Evolutionary conservation across 2,113 vertebrate species (phyloP).

Genomic region (Hippopotamus amphibius): DNA sequence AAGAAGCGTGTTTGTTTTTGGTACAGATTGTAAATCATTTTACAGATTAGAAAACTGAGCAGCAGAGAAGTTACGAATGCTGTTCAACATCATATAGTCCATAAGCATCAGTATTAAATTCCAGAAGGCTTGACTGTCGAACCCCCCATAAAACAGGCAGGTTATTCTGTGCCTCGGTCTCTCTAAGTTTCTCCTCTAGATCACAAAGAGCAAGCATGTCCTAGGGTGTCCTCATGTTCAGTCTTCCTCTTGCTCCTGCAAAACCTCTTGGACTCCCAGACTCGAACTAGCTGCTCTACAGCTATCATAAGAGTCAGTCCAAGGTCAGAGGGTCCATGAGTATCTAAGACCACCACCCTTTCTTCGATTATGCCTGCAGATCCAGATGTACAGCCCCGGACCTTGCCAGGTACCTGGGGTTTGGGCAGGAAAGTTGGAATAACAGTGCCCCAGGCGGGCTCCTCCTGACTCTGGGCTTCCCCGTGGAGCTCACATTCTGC

Average conservation of each 20-base stretch:
- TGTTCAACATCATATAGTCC: neutral
- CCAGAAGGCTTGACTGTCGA: neutral
- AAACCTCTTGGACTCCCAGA: neutral
- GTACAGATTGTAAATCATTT: neutral
- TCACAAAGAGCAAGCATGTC: neutral
- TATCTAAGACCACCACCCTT: no score
- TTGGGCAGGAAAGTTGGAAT: no score
- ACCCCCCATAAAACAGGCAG: neutral
- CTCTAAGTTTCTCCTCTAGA: neutral
- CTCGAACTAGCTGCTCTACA: neutral
- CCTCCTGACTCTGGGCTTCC: neutral
- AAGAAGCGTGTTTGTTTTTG: neutral
- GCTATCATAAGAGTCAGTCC: rapidly evolving
- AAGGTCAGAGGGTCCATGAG: neutral
- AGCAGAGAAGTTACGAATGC: neutral
- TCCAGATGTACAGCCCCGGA: neutral
- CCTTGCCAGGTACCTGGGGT: neutral
- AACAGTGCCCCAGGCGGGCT: neutral
- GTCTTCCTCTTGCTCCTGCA: neutral
- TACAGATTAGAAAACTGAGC: neutral
- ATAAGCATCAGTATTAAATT: neutral
- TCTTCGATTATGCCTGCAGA: neutral
- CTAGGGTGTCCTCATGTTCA: neutral
- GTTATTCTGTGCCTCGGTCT: neutral
- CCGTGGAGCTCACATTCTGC: neutral